Evolutionary conservation across 2,888 invertebrate species (phyloP), one percentile per base, ranked within the genome.

Genomic region (Abscondita cerata): DNA sequence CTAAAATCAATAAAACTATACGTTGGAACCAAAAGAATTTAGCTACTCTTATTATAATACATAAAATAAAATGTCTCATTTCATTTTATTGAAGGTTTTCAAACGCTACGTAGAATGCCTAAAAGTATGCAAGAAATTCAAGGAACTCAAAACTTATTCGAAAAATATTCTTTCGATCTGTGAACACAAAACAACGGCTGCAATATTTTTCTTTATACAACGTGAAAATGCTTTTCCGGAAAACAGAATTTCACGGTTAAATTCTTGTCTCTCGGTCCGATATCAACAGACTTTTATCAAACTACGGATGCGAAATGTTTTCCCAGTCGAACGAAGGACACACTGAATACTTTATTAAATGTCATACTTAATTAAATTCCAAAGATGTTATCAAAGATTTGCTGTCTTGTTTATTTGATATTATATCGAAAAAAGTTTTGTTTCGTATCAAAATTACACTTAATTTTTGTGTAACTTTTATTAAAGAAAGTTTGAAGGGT

Each of bases 311-410:
- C 51, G 63, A 68, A 66, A 68, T 68, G 67, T 68, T 67, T 65
- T 66, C 65, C 64, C 68, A 63, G 63, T 56, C 63, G 63, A 65
- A 61, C 60, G 52, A 56, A 44, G 65, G 59, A 65, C 68, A 64
- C 64, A 68, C 62, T 65, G 65, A 66, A 67, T 68, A 66, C 66
- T 69, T 66, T 68, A 68, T 69, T 68, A 68, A 69, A 69, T 68
- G 69, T 68, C 67, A 64, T 68, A 69, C 69, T 66, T 68, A 69
- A 69, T 69, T 69, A 68, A 68, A 66, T 69, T 69, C 69, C 65
- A 51, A 52, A 64, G 68, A 68, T 68, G 51, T 62, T 63, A 40
- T 62, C 62, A 47, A 62, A 68, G 62, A 64, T 64, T 62, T 61
- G 20, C 44, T 48, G 48, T 48, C 41, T 60, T 54, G 46, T 54